phyloP scores from a whole-genome alignment of 2,888 invertebrate species.

The Rhaphigaster nebulosa region DNA sequence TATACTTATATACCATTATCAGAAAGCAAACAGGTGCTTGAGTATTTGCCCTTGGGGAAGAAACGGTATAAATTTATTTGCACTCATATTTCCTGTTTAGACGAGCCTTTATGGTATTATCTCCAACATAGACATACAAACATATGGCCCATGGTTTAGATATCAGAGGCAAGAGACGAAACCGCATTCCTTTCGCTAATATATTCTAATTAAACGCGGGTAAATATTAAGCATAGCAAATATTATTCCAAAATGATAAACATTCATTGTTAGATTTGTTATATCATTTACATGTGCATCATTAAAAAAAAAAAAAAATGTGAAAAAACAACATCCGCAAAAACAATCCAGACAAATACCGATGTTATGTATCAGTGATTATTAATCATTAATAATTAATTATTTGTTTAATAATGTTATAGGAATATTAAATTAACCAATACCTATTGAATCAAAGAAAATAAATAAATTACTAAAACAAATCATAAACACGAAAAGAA shows the following conservation, averaged over 20 bases:
- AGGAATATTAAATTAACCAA: not conserved
- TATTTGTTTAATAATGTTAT: not conserved
- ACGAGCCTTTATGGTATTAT: slow-evolving; percentile 3
- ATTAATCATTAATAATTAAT: not conserved
- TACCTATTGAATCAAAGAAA: not conserved
- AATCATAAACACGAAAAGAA: no score
- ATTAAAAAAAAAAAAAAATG: not conserved
- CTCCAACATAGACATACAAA: not conserved
- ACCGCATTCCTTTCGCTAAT: slow-evolving; percentile 10
- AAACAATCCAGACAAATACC: not conserved
- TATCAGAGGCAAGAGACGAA: not conserved
- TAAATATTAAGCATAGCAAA: slow-evolving; percentile 12
- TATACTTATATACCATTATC: slow-evolving; percentile 14
- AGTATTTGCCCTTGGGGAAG: slow-evolving; percentile 9
- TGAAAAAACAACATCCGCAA: not conserved
- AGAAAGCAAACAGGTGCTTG: slow-evolving; percentile 27
- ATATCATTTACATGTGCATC: slow-evolving; percentile 13
- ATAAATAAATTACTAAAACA: not conserved
- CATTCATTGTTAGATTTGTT: not conserved
- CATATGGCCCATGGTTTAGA: not conserved
- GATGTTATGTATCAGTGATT: not conserved
- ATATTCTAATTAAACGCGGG: slow-evolving; percentile 1
- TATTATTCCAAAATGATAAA: not conserved
- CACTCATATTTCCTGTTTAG: slow-evolving; percentile 22
- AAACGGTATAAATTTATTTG: slow-evolving; percentile 28